Evolutionary conservation across 2,113 vertebrate genomes (phyloP).

Genomic region (Cavia aperea): DNA sequence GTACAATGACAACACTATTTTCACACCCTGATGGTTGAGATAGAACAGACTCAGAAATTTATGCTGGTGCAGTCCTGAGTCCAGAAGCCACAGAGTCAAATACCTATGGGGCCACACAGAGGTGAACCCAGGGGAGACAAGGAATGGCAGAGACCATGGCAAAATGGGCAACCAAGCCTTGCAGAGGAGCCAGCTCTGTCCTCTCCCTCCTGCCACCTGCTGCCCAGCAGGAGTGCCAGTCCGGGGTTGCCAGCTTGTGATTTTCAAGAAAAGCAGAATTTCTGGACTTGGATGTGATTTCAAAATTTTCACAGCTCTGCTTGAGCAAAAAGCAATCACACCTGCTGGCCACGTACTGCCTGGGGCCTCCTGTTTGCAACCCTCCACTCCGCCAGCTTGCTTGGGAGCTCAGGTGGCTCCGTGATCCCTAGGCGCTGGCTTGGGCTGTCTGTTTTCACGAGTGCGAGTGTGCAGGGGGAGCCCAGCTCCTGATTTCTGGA

Average conservation of each 20-base stretch:
- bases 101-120: not conserved
- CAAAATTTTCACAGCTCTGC: not conserved
- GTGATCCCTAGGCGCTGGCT: rapidly evolving
- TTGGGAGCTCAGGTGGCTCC: not conserved
- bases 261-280: not conserved
- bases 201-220: not conserved
- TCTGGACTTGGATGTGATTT: not conserved
- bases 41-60: not conserved
- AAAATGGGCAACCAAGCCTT: too few species aligned
- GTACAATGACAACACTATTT: not conserved
- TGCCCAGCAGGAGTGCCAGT: not conserved
- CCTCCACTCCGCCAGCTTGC: too few species aligned
- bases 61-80: not conserved
- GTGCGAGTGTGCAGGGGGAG: not conserved
- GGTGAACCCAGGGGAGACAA: rapidly evolving
- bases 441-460: rapidly evolving
- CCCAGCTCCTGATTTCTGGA: rapidly evolving
- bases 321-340: not conserved
- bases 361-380: rapidly evolving
- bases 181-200: rapidly evolving
- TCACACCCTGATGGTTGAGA: not conserved
- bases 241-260: not conserved
- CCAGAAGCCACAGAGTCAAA: not conserved
- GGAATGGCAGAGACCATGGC: not conserved
- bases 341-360: not conserved